phyloP scores from a whole-genome alignment of 2,113 vertebrate species.

The Actenoides hombroni region DNA sequence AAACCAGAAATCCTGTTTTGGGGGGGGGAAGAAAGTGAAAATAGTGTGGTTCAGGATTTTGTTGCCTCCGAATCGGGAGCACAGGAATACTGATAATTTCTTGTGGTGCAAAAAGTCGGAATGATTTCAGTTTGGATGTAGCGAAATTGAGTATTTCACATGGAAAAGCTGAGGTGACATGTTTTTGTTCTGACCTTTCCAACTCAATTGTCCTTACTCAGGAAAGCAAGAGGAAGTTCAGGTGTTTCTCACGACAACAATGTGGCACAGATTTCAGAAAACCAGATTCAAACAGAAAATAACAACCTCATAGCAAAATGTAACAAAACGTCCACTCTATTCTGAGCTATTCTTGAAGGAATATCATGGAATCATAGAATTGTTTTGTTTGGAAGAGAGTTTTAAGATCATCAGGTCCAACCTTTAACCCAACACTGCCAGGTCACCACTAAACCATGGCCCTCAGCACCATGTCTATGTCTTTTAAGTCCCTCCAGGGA shows the following conservation, averaged over 20 bases:
- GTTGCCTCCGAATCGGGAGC: not conserved
- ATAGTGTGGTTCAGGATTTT: not conserved
- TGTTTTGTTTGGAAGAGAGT: not conserved
- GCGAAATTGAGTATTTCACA: not conserved
- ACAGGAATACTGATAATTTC: not conserved
- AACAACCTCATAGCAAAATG: not conserved
- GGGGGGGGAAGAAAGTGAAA: not conserved
- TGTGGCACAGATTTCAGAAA: not conserved
- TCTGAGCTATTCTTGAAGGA: not conserved
- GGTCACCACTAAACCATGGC: not conserved
- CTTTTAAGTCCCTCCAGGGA: not conserved
- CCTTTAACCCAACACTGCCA: not conserved
- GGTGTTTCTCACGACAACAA: not conserved
- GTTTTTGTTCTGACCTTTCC: not conserved
- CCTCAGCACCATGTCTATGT: not conserved
- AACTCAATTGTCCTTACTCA: not conserved
- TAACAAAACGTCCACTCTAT: not conserved
- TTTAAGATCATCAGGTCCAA: not conserved
- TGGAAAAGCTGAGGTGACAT: not conserved
- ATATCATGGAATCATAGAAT: no score
- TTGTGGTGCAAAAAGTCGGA: not conserved
- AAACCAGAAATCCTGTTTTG: not conserved
- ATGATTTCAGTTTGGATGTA: not conserved
- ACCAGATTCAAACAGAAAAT: not conserved
- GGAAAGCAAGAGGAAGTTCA: not conserved